Evolutionary conservation across 2,888 invertebrate genomes (phyloP).

Genomic region (Julus scandinavius): DNA sequence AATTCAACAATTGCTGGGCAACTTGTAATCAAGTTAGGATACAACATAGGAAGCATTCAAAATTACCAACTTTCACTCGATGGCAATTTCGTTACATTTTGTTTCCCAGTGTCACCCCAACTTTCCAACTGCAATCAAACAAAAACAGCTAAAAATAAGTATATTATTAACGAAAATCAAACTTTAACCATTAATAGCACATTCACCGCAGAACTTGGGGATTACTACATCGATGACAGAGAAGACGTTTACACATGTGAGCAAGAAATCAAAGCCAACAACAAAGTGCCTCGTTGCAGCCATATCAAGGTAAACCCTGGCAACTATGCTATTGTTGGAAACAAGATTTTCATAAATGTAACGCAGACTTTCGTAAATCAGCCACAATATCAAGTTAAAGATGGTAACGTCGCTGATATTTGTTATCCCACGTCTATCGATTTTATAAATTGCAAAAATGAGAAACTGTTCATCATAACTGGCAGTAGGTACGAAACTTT

Average conservation of each 20-base stretch:
- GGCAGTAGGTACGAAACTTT: not conserved
- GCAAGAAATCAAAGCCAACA: not conserved
- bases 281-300: not conserved
- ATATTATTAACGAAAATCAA: slow-evolving; percentile 22
- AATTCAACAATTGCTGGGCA: not conserved
- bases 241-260: not conserved
- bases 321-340: not conserved
- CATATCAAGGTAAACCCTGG: not conserved
- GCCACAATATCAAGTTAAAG: not conserved
- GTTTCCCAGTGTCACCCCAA: slow-evolving; percentile 50
- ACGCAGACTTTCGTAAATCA: not conserved
- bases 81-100: not conserved
- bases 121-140: not conserved
- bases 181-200: not conserved
- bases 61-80: not conserved
- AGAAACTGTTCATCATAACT: not conserved
- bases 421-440: slow-evolving; percentile 9
- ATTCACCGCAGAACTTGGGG: slow-evolving; percentile 24
- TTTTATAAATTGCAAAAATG: not conserved
- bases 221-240: slow-evolving; percentile 23
- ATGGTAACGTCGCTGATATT: not conserved
- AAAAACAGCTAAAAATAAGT: not conserved
- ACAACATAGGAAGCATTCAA: not conserved
- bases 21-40: not conserved
- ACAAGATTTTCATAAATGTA: not conserved